Evolutionary conservation across 1,140 invertebrate genomes (phyloP).

Genomic region (Leptonema lineaticorne): DNA sequence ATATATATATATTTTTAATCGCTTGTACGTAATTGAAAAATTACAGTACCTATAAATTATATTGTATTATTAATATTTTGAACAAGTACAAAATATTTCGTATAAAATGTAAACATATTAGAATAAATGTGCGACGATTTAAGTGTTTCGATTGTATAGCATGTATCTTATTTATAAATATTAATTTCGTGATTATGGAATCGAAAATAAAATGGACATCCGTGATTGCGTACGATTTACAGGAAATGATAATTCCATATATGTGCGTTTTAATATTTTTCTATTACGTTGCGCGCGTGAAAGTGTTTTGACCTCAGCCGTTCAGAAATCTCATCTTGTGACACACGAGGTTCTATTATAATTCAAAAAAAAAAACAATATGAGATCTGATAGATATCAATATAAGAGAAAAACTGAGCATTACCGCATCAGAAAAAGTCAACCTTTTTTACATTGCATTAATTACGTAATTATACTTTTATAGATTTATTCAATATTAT

Average conservation of each 20-base stretch:
- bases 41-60: too few relatives aligned
- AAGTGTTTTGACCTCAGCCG: conserved; percentile 22
- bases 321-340: background rate
- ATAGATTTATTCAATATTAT: background rate
- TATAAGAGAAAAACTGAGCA: background rate
- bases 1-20: too few relatives aligned
- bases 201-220: background rate
- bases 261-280: background rate
- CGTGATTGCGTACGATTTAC: background rate
- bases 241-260: background rate
- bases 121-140: too few relatives aligned
- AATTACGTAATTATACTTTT: background rate
- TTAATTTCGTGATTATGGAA: background rate
- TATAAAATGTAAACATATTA: too few relatives aligned
- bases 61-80: too few relatives aligned
- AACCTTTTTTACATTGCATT: background rate
- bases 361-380: conserved; percentile 5
- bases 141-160: too few relatives aligned
- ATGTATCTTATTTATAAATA: too few relatives aligned
- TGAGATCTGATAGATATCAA: conserved; percentile 10
- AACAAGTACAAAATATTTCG: too few relatives aligned
- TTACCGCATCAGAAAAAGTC: background rate
- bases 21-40: too few relatives aligned
- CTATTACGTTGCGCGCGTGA: background rate
- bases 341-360: conserved; percentile 4